Evolutionary conservation across 92 coral and sea anemone genomes (phyloP).

Genomic region (Galaxea fascicularis): DNA sequence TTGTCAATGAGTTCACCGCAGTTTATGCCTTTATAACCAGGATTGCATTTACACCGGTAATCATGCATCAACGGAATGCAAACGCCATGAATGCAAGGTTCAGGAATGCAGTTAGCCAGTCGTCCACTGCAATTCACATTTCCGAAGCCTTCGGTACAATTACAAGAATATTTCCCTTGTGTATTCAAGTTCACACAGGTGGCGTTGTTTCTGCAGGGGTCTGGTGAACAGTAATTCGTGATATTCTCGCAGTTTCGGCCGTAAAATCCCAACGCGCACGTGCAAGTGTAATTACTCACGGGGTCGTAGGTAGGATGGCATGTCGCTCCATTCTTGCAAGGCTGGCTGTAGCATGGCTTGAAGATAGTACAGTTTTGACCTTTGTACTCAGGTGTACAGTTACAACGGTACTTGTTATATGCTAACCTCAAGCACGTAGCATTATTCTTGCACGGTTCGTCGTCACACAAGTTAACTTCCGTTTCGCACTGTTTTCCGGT

Average conservation of each 20-base stretch:
- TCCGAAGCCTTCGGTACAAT: constrained; percentile 87
- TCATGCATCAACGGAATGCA: constrained; percentile 74
- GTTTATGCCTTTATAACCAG: constrained; percentile 67
- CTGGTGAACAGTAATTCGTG: constrained; percentile 73
- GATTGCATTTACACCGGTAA: constrained; percentile 73
- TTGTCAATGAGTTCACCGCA: constrained; percentile 76
- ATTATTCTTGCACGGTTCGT: constrained; percentile 69
- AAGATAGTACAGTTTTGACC: constrained; percentile 70
- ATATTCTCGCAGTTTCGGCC: constrained; percentile 80
- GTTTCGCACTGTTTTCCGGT: constrained; percentile 76
- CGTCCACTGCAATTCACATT: constrained; percentile 81
- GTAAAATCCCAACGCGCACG: constrained; percentile 81
- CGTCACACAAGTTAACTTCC: constrained; percentile 72
- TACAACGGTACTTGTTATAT: constrained; percentile 63
- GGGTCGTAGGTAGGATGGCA: constrained; percentile 68
- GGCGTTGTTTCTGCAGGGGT: constrained; percentile 81
- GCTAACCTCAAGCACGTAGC: constrained; percentile 71
- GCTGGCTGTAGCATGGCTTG: constrained; percentile 62
- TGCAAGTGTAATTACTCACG: constrained; percentile 74
- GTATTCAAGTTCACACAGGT: constrained; percentile 70
- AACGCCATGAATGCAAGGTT: constrained; percentile 55
- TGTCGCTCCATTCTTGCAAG: constrained; percentile 84
- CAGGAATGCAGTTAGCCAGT: constrained; percentile 59
- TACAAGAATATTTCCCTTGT: constrained; percentile 64
- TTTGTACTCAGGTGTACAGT: constrained; percentile 80